Conservation (phyloP, 2,888 invertebrate genomes). For the Dinocampus coccinellae region DNA sequence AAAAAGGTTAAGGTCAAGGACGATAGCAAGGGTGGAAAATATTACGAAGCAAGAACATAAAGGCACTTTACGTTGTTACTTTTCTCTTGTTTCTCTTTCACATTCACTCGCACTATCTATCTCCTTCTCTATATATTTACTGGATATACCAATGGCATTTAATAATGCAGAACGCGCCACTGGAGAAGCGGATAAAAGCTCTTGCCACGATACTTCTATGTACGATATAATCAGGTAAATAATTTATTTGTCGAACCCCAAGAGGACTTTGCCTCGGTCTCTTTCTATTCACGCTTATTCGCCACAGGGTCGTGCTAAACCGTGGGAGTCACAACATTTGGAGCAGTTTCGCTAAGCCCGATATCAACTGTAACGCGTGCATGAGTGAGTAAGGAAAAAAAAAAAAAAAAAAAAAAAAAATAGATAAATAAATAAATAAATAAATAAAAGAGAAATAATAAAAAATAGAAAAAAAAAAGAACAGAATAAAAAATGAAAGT, state of each 20-base stretch:
- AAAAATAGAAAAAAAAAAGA: background rate
- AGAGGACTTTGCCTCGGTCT: background rate
- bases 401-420: background rate
- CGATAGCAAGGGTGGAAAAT: background rate
- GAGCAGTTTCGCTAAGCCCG: background rate
- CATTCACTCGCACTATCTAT: background rate
- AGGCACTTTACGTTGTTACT: background rate
- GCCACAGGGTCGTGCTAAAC: background rate
- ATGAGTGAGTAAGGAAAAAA: background rate
- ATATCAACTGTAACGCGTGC: background rate
- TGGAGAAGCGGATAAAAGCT: background rate
- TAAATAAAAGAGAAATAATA: background rate
- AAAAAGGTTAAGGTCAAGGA: background rate
- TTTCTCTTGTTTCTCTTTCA: background rate
- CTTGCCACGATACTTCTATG: background rate
- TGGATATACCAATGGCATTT: background rate
- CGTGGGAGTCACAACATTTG: constrained; percentile 5
- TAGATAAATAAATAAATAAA: too few relatives aligned
- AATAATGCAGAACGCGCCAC: constrained; percentile 3
- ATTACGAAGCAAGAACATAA: background rate
- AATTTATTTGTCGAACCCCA: constrained; percentile 2
- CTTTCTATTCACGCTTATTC: background rate
- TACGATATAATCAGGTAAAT: background rate
- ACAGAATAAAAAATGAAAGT: background rate
- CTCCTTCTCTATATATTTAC: background rate